Conservation (phyloP, 2,797 vertebrate species). For the Phoebastria nigripes region DNA sequence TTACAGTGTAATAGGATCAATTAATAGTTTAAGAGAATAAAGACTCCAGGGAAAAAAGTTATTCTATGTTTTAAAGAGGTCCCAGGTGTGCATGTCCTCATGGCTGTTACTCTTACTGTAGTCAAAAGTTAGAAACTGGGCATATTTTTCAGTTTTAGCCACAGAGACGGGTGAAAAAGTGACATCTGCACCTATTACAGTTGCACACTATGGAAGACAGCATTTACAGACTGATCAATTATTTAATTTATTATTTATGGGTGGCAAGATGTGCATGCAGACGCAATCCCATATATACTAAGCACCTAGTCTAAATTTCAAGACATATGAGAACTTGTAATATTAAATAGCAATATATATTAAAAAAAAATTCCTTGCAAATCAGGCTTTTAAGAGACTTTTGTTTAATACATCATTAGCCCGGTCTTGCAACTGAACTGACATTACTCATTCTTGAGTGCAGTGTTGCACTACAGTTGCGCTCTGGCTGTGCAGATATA, state of each 20-base stretch:
- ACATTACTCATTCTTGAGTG: background rate
- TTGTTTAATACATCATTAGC: background rate
- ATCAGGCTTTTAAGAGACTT: background rate
- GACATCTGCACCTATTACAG: background rate
- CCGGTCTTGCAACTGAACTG: background rate
- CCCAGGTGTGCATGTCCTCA: background rate
- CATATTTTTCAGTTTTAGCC: background rate
- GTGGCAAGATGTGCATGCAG: background rate
- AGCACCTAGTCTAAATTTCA: background rate
- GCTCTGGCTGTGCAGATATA: background rate
- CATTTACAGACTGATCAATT: background rate
- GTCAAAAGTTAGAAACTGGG: background rate
- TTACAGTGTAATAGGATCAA: background rate
- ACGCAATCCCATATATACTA: background rate
- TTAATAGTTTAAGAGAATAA: background rate
- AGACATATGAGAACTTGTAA: background rate
- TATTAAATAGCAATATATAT: background rate
- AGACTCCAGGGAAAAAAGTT: background rate
- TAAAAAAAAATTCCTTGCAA: background rate
- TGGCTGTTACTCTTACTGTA: background rate
- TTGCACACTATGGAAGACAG: background rate
- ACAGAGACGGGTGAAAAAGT: background rate
- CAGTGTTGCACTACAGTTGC: background rate
- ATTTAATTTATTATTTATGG: background rate
- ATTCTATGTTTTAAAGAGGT: background rate